phyloP scores from a whole-genome alignment of 2,113 vertebrate genomes.

The Synodontis membranacea region DNA sequence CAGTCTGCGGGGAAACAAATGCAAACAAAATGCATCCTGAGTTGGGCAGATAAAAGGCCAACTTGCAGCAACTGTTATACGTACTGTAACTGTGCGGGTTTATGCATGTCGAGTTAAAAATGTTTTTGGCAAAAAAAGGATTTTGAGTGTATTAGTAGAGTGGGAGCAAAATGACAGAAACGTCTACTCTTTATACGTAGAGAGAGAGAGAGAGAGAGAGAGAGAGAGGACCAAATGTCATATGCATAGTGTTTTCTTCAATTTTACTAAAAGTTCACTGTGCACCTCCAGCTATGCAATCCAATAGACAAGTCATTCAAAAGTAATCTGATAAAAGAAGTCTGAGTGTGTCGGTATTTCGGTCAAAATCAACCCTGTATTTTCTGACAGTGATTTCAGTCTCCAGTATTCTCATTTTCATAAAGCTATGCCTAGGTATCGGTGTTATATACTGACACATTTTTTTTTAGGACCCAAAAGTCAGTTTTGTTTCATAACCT shows the following conservation, averaged over 20 bases:
- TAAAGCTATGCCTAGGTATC: too few species aligned
- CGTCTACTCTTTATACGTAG: too few species aligned
- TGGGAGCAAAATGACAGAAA: too few species aligned
- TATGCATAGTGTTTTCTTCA: too few species aligned
- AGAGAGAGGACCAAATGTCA: too few species aligned
- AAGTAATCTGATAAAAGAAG: neutral
- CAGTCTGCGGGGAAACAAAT: too few species aligned
- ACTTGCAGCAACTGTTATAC: neutral
- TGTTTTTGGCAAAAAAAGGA: too few species aligned
- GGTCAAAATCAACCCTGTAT: neutral
- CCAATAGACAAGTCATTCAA: too few species aligned
- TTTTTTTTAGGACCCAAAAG: neutral
- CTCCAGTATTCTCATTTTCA: too few species aligned
- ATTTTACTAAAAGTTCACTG: too few species aligned
- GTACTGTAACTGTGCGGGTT: neutral
- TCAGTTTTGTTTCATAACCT: neutral
- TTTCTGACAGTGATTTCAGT: neutral
- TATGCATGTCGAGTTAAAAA: neutral
- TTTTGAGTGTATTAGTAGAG: too few species aligned
- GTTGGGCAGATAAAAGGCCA: neutral
- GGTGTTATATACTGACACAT: neutral
- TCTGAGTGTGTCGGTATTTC: neutral
- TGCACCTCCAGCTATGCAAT: neutral
- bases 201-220: too few species aligned
- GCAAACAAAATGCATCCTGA: neutral